Base-by-base conservation (phyloP, 1,140 invertebrate genomes). In the Dinoponera quadriceps region DNA sequence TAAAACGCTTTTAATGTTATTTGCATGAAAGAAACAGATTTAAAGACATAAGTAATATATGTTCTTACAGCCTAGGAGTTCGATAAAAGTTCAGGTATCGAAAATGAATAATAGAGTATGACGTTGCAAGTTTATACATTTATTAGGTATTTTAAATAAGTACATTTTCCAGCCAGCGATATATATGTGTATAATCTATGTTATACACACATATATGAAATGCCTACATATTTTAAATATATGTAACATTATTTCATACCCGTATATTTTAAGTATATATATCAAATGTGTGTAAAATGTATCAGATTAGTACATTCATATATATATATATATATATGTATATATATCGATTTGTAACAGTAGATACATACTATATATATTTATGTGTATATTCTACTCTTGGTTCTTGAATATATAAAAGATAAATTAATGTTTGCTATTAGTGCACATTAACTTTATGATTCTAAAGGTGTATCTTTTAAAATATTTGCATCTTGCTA, bases 71-170 rank as follows among this genome's bases (percentile, higher is more conserved):
- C 9, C 16, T 63, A 63, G 20, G 29, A 54, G 13, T 20, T 33
- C 18, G 33, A 11, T 51, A 2, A 29, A 82, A 83, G 68, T 57
- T 44, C 71, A 20, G 83, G 65, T 68, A 69, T 57, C 65, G 51
- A 25, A 44, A 57, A 74, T 65, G 33, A 83, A 88, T 80, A 77
- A 88, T 60, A 57, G 72, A 88, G 60, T 63, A 75, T 68, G 51
- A 3, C 20, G 59, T 77, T 75, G 18, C 49, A 85, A 85, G 22
- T 72, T 71, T 51, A 75, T 33, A 85, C 5, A 38, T 88, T 88
- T 88, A 88, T 88, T 88, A 51, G 85, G 83, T 77, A 74, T 55
- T 80, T 85, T 59, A 74, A 57, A 33, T n/a, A 68, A 82, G 22
- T 85, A 88, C 86, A 88, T 82, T 29, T 63, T 59, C 55, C 20